Evolutionary conservation across 2,888 invertebrate species (phyloP).

Genomic region (Apamea crenata): DNA sequence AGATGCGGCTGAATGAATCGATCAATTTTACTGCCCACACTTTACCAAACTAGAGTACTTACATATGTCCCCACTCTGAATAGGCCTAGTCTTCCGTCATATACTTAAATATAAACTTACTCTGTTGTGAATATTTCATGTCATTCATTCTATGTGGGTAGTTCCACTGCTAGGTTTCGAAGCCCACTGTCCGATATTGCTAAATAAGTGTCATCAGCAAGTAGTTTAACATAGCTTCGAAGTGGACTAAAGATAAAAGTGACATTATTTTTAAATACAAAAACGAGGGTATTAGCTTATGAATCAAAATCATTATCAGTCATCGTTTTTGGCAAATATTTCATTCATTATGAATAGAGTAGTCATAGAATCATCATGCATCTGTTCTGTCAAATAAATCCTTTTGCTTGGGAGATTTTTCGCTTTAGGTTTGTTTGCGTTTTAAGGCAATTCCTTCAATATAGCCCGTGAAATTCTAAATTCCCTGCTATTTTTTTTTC

Average conservation of each 20-base stretch:
- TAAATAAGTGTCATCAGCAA: constrained; percentile 33
- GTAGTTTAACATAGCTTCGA: constrained; percentile 46
- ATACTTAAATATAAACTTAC: constrained; percentile 33
- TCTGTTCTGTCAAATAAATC: neutral
- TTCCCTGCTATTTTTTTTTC: neutral
- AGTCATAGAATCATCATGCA: neutral
- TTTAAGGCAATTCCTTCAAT: neutral
- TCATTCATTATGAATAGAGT: constrained; percentile 2
- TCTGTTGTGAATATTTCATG: constrained; percentile 57
- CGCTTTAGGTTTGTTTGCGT: neutral
- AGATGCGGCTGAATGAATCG: neutral
- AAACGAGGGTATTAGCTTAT: constrained; percentile 46
- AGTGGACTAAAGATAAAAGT: constrained; percentile 47
- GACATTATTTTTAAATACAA: constrained; percentile 41
- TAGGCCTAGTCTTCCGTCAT: constrained; percentile 60
- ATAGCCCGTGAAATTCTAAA: neutral
- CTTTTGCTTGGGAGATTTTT: neutral
- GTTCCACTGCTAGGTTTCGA: constrained; percentile 25
- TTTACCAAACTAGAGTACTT: neutral
- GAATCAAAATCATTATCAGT: constrained; percentile 20
- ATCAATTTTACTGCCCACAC: neutral
- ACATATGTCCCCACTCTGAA: constrained; percentile 16
- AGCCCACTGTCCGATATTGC: constrained; percentile 31
- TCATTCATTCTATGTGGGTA: constrained; percentile 34
- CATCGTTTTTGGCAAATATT: constrained; percentile 27